phyloP scores from a whole-genome alignment of 1,140 invertebrate genomes.

The Drosophila ananassae region DNA sequence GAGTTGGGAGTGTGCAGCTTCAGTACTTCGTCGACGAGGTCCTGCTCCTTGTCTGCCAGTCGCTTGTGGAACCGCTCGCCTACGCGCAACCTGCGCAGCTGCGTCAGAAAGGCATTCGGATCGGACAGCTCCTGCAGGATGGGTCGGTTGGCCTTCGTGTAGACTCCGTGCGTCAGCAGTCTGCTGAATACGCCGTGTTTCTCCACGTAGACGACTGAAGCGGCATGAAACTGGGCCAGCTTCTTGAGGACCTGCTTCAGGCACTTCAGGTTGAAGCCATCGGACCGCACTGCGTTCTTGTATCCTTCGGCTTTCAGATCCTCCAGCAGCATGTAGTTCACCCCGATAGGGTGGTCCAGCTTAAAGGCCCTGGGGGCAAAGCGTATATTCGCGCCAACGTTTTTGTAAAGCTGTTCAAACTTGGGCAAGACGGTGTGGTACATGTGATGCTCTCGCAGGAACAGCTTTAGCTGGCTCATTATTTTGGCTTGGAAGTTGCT shows the following conservation, averaged over 20 bases:
- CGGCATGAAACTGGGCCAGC: conserved; percentile 86
- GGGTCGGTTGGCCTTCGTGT: conserved; percentile 14
- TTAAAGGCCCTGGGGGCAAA: conserved; percentile 35
- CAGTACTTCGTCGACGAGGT: conserved; percentile 16
- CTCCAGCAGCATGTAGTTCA: conserved; percentile 36
- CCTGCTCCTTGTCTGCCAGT: conserved; percentile 21
- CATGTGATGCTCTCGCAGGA: conserved; percentile 45
- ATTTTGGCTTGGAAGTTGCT: conserved; percentile 35
- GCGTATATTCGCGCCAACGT: conserved; percentile 13
- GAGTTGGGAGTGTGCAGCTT: conserved; percentile 42
- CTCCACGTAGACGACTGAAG: conserved; percentile 75
- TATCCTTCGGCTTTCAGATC: conserved; percentile 17
- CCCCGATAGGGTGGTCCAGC: conserved; percentile 63
- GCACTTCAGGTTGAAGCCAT: conserved; percentile 85
- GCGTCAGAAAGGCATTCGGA: conserved; percentile 28
- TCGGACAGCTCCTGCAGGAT: conserved; percentile 30
- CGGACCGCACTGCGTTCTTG: conserved; percentile 85
- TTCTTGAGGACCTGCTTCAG: conserved; percentile 84
- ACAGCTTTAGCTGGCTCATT: conserved; percentile 48
- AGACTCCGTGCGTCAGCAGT: conserved; percentile 39
- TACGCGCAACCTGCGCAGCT: conserved; percentile 28
- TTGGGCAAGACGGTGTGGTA: conserved; percentile 40
- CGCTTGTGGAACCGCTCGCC: conserved; percentile 27
- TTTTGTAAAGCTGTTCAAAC: conserved; percentile 40
- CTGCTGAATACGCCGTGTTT: conserved; percentile 31